Percentiles rank a stretch among this genome's conserved stretches.
phyloP scores from a whole-genome alignment of 2,888 invertebrate genomes.

The Strigamia crassipes region DNA sequence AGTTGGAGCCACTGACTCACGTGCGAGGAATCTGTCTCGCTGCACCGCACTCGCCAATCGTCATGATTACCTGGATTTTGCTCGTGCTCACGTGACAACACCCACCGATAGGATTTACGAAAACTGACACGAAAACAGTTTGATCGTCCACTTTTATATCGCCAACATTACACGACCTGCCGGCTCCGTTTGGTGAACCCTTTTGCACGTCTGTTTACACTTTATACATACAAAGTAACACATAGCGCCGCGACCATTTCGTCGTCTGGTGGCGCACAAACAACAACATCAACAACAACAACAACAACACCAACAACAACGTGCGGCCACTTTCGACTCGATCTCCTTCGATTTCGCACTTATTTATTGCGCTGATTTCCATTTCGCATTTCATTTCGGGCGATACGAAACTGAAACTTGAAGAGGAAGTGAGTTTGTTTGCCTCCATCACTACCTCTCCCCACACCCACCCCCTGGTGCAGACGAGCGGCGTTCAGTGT shows the following conservation, averaged over 20 bases:
- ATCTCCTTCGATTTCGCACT: not conserved
- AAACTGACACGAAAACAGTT: constrained; percentile 18
- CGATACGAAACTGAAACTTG: constrained; percentile 40
- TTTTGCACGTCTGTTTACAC: not conserved
- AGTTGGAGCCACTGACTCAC: constrained; percentile 39
- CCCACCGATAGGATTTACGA: not conserved
- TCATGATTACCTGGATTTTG: constrained; percentile 22
- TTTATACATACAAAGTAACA: not conserved
- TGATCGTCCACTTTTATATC: not conserved
- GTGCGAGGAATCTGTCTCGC: not conserved
- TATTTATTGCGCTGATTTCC: not conserved
- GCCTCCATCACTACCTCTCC: not conserved
- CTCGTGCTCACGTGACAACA: constrained; percentile 11
- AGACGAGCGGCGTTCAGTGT: constrained; percentile 33
- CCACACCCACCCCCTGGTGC: constrained; percentile 24
- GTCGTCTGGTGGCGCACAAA: not conserved
- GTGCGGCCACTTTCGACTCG: too few relatives aligned
- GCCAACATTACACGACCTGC: too few relatives aligned
- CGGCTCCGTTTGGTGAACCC: not conserved
- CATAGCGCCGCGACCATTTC: not conserved
- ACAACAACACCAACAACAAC: too few relatives aligned
- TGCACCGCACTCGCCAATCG: not conserved
- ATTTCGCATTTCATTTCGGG: not conserved
- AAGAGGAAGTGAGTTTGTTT: constrained; percentile 35
- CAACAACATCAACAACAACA: too few relatives aligned